Conservation (phyloP, 2,888 invertebrate species). For the Cyaniris semiargus region DNA sequence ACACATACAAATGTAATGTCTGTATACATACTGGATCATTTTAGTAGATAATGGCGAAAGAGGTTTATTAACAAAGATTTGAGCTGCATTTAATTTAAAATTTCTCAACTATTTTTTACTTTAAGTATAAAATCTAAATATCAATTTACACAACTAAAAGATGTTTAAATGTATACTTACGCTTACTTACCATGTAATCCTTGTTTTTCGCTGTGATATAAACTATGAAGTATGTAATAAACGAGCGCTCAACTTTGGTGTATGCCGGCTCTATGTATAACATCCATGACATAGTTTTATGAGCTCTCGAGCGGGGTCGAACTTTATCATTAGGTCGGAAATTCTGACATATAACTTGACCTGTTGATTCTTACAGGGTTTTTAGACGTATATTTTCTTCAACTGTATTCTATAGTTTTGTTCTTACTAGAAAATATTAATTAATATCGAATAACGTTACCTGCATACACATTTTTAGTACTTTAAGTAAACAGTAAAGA, state of each 20-base stretch:
- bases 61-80: too few species aligned
- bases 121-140: too few species aligned
- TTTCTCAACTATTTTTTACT: too few species aligned
- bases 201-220: background rate
- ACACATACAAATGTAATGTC: too few species aligned
- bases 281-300: background rate
- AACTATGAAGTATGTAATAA: background rate
- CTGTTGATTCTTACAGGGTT: background rate
- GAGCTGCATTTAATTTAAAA: too few species aligned
- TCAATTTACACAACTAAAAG: background rate
- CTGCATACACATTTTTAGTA: too few species aligned
- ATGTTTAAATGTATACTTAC: background rate
- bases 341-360: background rate
- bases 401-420: background rate
- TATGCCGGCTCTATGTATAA: background rate
- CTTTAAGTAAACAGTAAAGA: too few species aligned
- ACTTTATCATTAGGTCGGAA: background rate
- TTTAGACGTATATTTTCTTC: background rate
- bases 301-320: background rate
- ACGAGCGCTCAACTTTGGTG: background rate
- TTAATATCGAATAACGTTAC: too few species aligned
- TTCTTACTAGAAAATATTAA: background rate
- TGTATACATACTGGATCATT: too few species aligned
- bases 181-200: background rate
- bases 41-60: too few species aligned